phyloP scores from a whole-genome alignment of 2,888 invertebrate species.

The Cryptophagus acutangulus region DNA sequence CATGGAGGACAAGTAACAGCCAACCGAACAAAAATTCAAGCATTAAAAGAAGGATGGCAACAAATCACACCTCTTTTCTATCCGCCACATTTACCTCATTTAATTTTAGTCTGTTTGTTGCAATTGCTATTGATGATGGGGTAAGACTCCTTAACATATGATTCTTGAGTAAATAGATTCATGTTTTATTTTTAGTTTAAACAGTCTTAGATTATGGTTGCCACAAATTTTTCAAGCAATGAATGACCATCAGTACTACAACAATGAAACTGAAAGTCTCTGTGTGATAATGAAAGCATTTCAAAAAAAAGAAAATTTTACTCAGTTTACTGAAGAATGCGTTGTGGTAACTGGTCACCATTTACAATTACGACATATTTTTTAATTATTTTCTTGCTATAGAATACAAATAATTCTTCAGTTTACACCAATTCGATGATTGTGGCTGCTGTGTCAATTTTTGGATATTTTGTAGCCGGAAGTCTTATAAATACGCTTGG shows the following conservation, averaged over 20 bases:
- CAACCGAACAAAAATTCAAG: slow-evolving; percentile 43
- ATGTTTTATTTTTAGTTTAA: slow-evolving; percentile 48
- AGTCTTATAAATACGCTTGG: slow-evolving; percentile 32
- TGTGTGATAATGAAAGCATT: slow-evolving; percentile 51
- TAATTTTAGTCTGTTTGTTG: slow-evolving; percentile 59
- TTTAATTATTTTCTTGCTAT: slow-evolving; percentile 12
- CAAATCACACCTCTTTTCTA: slow-evolving; percentile 64
- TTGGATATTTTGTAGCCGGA: slow-evolving; percentile 29
- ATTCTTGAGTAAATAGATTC: neutral
- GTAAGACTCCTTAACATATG: slow-evolving; percentile 49
- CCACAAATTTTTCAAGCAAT: slow-evolving; percentile 78
- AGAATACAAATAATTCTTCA: slow-evolving; percentile 26
- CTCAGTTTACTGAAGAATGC: slow-evolving; percentile 18
- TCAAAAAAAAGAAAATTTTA: slow-evolving; percentile 17
- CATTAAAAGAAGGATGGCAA: slow-evolving; percentile 54
- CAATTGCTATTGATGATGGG: slow-evolving; percentile 64
- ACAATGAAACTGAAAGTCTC: slow-evolving; percentile 40
- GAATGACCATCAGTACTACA: slow-evolving; percentile 36
- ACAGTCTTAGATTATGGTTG: slow-evolving; percentile 80
- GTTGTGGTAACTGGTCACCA: slow-evolving; percentile 24
- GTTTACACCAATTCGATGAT: slow-evolving; percentile 32
- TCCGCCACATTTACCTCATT: slow-evolving; percentile 57
- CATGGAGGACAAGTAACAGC: slow-evolving; percentile 39
- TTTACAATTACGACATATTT: slow-evolving; percentile 1
- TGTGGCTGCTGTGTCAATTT: slow-evolving; percentile 21